Base-by-base conservation (phyloP, 2,888 invertebrate genomes). In the Vesta saturnalis region DNA sequence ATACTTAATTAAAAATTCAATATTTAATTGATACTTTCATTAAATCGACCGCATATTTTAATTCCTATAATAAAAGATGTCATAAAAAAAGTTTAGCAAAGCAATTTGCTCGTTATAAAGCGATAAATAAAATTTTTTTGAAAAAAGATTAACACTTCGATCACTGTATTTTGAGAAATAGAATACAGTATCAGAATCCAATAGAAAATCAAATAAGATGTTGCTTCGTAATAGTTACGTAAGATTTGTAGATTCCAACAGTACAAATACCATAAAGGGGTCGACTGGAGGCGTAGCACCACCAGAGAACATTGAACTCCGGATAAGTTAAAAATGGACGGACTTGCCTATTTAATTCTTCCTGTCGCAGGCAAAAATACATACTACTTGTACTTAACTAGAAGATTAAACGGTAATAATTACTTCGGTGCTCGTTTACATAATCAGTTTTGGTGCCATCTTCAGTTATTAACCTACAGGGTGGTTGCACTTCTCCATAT, bases 201-300 rank as follows among this genome's bases (percentile, higher is more conserved):
- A n/a, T 58, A 35, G 55, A 65, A 43, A 69, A 71, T 66, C 69
- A 71, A 69, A 65, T 66, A 66, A 70, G 66, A 59, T 60, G 56
- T 67, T 54, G 54, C 67, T 71, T 52, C 61, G 64, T 63, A 66
- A 67, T 65, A 63, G 71, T 71, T 71, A 71, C 71, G 71, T 69
- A 71, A 71, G 66, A 64, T 62, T 69, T 67, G 69, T 68, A 65
- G 68, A 71, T 69, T 71, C 69, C 71, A 64, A 71, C 71, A 69
- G 71, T 69, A 69, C 69, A 71, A 69, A 71, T 67, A 71, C 71
- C 71, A 71, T 71, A 71, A 71, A 71, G 71, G 71, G 71, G 71
- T 69, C 69, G 69, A 64, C 69, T 67, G 61, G 69, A 69, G 69
- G 69, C 69, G 69, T 69, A 69, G 69, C 71, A 71, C 71, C 71